A percentile compares a stretch with the other conserved stretches of the same genome.
phyloP scores from a whole-genome alignment of 2,113 vertebrate species.

The Tauraco erythrolophus region DNA sequence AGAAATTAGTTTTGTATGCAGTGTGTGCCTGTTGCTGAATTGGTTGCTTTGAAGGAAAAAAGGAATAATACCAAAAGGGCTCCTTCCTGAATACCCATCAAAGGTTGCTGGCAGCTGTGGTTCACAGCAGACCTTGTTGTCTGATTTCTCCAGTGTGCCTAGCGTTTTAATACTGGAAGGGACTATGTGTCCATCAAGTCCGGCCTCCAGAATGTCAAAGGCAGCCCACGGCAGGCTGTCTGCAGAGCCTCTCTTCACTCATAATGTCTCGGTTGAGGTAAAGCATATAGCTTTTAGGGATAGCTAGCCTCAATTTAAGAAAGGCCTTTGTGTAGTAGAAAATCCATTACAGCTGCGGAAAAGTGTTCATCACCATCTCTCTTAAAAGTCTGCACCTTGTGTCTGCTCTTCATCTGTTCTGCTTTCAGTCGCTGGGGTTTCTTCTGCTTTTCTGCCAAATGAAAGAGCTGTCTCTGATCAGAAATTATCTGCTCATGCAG shows the following conservation, averaged over 20 bases:
- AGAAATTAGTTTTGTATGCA: background rate
- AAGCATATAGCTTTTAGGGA: background rate
- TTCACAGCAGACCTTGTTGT: background rate
- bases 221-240: background rate
- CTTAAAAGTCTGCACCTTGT: conserved; percentile 1
- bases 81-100: background rate
- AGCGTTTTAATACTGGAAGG: background rate
- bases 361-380: background rate
- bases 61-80: background rate
- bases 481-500: conserved; percentile 11
- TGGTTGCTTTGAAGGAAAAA: background rate
- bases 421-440: background rate
- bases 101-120: background rate
- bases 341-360: background rate
- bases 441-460: background rate
- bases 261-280: background rate
- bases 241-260: background rate
- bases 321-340: background rate
- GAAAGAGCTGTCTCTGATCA: conserved; percentile 20
- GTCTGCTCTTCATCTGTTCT: conserved; percentile 2
- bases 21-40: background rate
- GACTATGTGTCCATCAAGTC: background rate
- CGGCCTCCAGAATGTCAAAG: background rate
- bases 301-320: background rate
- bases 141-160: background rate